Evolutionary conservation across 2,113 vertebrate species (phyloP).

Genomic region (Macquaria ambigua): DNA sequence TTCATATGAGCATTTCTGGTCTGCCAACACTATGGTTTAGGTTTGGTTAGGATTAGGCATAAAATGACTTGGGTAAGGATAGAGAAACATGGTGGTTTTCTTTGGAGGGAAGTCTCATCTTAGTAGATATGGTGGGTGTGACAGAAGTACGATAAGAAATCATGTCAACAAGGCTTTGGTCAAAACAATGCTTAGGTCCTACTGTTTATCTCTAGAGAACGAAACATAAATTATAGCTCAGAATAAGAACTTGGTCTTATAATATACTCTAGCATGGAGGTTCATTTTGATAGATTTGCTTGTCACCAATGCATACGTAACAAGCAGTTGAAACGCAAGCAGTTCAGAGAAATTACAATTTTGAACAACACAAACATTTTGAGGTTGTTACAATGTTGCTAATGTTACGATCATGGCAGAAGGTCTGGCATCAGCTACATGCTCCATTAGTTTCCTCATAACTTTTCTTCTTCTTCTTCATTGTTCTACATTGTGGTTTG

Average conservation of each 20-base stretch:
- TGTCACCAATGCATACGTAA: background rate
- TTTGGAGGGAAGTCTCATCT: background rate
- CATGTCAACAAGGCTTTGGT: no score
- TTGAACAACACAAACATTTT: background rate
- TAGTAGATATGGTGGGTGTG: background rate
- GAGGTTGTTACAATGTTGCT: background rate
- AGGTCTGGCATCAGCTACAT: background rate
- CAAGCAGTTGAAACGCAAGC: no score
- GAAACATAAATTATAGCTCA: no score
- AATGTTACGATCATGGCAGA: background rate
- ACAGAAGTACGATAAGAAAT: no score
- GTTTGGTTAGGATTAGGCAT: background rate
- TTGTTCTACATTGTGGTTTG: background rate
- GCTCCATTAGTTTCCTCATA: background rate
- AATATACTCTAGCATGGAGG: no score
- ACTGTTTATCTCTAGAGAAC: no score
- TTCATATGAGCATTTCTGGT: background rate
- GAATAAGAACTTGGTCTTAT: no score
- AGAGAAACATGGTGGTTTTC: background rate
- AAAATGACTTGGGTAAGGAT: background rate
- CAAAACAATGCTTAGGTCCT: no score
- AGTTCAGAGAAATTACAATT: no score
- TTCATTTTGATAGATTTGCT: background rate
- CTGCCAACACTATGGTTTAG: background rate
- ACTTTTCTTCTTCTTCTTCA: background rate